phyloP scores from a whole-genome alignment of 2,113 vertebrate genomes.

The Myxocyprinus asiaticus region DNA sequence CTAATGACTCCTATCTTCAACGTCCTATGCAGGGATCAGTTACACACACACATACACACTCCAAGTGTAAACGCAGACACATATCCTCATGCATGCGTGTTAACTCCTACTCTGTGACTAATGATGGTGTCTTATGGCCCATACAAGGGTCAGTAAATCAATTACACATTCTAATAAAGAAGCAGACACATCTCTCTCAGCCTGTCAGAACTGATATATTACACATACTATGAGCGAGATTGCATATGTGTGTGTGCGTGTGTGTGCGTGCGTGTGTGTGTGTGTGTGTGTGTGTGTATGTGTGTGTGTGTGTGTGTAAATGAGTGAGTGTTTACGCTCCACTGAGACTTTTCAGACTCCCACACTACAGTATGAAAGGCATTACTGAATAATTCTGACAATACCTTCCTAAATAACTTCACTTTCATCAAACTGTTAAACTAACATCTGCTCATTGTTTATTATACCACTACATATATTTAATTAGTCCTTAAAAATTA shows the following conservation, averaged over 20 bases:
- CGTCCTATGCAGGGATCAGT: constrained; percentile 12
- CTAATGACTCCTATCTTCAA: constrained; percentile 33
- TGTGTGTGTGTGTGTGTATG: neutral
- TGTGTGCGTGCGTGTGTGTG: too few species aligned
- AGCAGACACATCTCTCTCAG: constrained; percentile 46
- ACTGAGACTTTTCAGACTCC: constrained; percentile 28
- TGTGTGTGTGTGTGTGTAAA: neutral
- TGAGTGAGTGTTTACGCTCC: constrained; percentile 18
- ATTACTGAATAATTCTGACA: constrained; percentile 38
- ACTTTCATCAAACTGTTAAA: constrained; percentile 21
- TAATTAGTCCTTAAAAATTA: constrained; percentile 25
- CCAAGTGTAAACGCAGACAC: neutral
- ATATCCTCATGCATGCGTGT: constrained; percentile 19
- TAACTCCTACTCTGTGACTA: constrained; percentile 67
- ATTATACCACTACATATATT: neutral
- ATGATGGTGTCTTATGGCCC: constrained; percentile 79
- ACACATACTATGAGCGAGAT: constrained; percentile 14
- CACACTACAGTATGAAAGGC: constrained; percentile 3
- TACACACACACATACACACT: constrained; percentile 11
- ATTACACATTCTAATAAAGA: constrained; percentile 79
- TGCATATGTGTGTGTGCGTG: neutral
- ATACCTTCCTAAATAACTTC: constrained; percentile 17
- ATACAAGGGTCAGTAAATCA: constrained; percentile 81
- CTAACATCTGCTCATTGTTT: constrained; percentile 38
- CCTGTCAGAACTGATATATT: constrained; percentile 38